These are phyloP conservation scores for Kryptolebias marmoratus DNA, from an alignment of 2,113 vertebrate species.

Conservation along the genomic window DNA sequence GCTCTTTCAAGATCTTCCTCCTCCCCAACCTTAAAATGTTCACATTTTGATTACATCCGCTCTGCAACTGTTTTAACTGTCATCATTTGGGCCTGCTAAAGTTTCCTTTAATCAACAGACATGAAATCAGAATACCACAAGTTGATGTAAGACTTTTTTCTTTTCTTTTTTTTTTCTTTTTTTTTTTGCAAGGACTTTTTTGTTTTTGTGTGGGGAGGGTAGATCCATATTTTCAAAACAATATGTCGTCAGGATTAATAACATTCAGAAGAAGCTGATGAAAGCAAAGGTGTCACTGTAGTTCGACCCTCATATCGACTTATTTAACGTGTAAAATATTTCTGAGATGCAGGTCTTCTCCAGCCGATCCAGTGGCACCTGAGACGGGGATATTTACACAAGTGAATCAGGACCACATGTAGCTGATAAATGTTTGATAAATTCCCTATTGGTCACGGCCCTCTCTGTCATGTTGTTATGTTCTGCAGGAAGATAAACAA, in stretches of 20 bases:
- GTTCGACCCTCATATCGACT: no score
- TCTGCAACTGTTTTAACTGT: neutral
- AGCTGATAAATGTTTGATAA: slow-evolving; percentile 67
- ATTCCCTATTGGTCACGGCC: slow-evolving; percentile 74
- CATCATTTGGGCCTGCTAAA: neutral
- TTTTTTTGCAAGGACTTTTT: no score
- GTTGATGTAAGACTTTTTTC: neutral
- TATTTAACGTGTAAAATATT: no score
- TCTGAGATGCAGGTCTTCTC: slow-evolving; percentile 34
- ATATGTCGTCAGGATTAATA: no score
- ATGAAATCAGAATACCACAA: neutral
- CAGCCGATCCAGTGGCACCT: slow-evolving; percentile 68
- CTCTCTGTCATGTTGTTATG: slow-evolving; percentile 66
- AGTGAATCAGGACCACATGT: slow-evolving; percentile 68
- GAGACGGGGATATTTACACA: slow-evolving; percentile 51
- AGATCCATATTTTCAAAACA: no score
- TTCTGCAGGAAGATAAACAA: slow-evolving; percentile 72
- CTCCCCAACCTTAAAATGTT: neutral
- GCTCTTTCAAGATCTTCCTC: neutral
- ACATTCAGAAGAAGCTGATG: no score
- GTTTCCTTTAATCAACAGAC: neutral
- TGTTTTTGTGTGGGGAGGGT: no score
- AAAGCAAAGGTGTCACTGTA: no score
- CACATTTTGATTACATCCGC: neutral
- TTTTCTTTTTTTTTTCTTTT: neutral